Percentiles rank a stretch among this genome's conserved stretches.
Evolutionary conservation across 2,113 vertebrate genomes (phyloP).

Genomic region (Peromyscus leucopus): DNA sequence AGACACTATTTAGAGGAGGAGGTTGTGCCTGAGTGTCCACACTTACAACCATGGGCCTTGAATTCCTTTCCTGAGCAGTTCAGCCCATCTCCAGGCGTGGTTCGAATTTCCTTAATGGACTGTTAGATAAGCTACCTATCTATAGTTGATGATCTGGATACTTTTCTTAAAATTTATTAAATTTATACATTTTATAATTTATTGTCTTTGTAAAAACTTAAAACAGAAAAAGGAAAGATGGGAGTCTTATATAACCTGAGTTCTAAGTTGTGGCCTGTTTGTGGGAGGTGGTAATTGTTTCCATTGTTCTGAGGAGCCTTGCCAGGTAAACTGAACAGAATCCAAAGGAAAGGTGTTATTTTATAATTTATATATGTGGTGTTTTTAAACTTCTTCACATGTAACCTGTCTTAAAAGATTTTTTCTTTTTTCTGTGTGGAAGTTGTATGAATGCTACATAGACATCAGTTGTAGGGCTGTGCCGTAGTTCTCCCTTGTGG

Average conservation of each 20-base stretch:
- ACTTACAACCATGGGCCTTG: background rate
- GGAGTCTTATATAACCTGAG: background rate
- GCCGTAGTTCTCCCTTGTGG: background rate
- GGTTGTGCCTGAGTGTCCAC: background rate
- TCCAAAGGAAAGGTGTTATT: background rate
- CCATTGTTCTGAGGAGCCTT: background rate
- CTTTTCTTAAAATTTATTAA: conserved; percentile 36
- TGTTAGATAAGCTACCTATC: background rate
- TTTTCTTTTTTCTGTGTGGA: background rate
- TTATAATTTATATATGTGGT: background rate
- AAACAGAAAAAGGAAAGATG: background rate
- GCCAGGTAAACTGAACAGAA: background rate
- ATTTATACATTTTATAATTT: background rate
- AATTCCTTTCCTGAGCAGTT: too few relatives aligned
- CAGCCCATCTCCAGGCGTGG: background rate
- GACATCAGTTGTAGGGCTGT: background rate
- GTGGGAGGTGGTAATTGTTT: background rate
- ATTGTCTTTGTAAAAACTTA: conserved; percentile 32
- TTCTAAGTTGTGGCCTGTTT: background rate
- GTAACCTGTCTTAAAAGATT: background rate
- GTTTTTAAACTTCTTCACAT: background rate
- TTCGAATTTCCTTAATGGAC: background rate
- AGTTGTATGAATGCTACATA: background rate
- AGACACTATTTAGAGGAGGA: background rate
- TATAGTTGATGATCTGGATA: background rate